Conservation (phyloP, 64 coral and sea anemone species). For the Montipora sp. region DNA sequence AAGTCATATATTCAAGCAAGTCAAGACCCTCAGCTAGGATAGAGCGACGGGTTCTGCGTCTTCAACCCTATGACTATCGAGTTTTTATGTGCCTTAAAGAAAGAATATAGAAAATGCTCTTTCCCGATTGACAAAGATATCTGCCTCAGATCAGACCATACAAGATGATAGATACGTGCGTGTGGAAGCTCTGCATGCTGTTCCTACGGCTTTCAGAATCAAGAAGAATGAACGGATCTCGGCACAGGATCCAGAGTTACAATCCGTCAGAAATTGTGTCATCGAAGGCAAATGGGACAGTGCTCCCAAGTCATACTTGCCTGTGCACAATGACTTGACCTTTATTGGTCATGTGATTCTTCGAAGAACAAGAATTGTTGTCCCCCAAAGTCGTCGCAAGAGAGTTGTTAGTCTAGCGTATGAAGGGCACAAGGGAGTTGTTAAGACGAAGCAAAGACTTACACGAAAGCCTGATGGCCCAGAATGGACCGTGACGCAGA, state of each 20-base stretch:
- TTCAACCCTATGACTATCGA: constrained; percentile 24
- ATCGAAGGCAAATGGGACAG: constrained; percentile 20
- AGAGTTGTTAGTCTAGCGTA: constrained; percentile 21
- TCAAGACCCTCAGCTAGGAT: constrained; percentile 31
- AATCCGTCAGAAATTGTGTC: constrained; percentile 45
- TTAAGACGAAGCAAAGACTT: constrained; percentile 45
- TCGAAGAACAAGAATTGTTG: constrained; percentile 17
- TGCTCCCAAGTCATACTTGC: constrained; percentile 28
- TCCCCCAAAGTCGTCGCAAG: neutral
- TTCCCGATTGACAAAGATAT: constrained; percentile 27
- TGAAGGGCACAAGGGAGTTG: neutral
- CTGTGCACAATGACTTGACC: constrained; percentile 15
- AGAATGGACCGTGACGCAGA: constrained; percentile 24
- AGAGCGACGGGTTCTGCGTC: constrained; percentile 8
- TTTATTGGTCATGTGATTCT: constrained; percentile 32
- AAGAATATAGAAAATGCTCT: constrained; percentile 47
- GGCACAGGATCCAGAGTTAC: constrained; percentile 28
- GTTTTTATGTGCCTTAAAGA: neutral
- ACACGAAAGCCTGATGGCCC: constrained; percentile 44
- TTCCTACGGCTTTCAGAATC: constrained; percentile 17
- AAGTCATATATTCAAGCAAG: constrained; percentile 70
- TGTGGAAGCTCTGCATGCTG: constrained; percentile 30
- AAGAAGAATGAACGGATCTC: constrained; percentile 26
- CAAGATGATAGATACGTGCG: constrained; percentile 35
- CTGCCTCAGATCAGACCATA: constrained; percentile 5